Evolutionary conservation across 2,888 invertebrate species (phyloP), one percentile per base, ranked within the genome.

Genomic region (Tinea trinotella): DNA sequence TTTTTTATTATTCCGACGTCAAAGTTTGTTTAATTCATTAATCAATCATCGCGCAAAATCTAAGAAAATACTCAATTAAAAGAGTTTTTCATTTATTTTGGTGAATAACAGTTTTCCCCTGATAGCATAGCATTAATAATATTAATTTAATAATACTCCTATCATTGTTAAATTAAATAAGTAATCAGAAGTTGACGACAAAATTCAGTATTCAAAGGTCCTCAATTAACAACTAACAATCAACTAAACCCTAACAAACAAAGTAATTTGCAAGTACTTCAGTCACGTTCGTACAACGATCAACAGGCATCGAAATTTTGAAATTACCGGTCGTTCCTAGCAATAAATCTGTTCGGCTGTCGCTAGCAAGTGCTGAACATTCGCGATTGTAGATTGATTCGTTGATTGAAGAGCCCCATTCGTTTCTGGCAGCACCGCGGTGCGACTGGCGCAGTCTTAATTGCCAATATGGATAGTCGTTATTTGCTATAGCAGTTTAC

Each of bases 371-470:
- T 82, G 84, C 76, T 76, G 81, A 67, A 76, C 76, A 71, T 76
- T 78, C 73, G 74, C 78, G 77, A 83, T 81, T 76, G 77, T 76
- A 76, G 83, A 84, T 85, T 84, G 84, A 84, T 84, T 84, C 78
- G 81, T 81, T 85, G 84, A 84, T 84, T 83, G 84, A 83, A 83
- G 83, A 81, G 82, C 71, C 64, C 74, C 74, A 82, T 85, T 84
- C 81, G 82, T 80, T 81, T 72, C 72, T 74, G 75, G 70, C 74
- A 74, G 73, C 68, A 74, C 74, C 63, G 24, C 50, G 24, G 24
- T 50, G 40, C 40, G 60, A 66, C 69, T 67, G 71, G 71, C 68
- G 66, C 66, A 75, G 76, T 81, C 83, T 82, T 83, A 83, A 83
- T 84, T 84, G 82, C 78, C 64, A 68, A 63, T 74, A 75, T 78